Base-by-base conservation (phyloP, 2,888 invertebrate species). In the Sabatieria punctata region DNA sequence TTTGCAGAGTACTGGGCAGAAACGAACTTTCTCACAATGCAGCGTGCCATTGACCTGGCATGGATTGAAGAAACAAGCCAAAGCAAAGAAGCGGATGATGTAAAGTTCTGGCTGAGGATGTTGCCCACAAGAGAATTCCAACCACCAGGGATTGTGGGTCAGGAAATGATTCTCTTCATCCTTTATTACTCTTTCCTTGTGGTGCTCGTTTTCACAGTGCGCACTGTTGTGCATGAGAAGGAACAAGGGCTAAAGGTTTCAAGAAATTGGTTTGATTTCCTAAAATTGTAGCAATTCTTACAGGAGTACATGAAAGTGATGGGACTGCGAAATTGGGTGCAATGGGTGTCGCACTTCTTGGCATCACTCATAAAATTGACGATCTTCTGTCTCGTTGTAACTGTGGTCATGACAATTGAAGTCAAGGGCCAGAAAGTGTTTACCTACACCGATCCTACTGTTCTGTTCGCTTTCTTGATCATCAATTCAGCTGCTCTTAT, bases 281-380 rank as follows among this genome's bases (percentile, higher is more conserved):
- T n/a, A n/a, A n/a, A n/a, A n/a, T n/a, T n/a, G n/a, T n/a, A n/a
- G n/a, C n/a, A n/a, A n/a, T 27, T 19, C 1, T 27, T 65, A 26
- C 67, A 85, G n/a, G n/a, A n/a, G n/a, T n/a, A n/a, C n/a, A n/a
- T n/a, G n/a, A n/a, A n/a, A n/a, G n/a, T n/a, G n/a, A 85, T 85
- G 80, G 88, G 88, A 2, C 68, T 88, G 24, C 75, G 77, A 27
- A 78, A 78, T 45, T 83, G 81, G 79, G 68, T 85, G 53, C 80
- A 85, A 59, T 86, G 86, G 85, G 64, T 74, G 0, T 82, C 84
- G 1, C 85, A 85, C 83, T 85, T 83, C 65, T 70, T 78, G 38
- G 48, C 55, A 39, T 60, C 57, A 51, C 58, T 54, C 45, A 45
- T 55, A 24, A 60, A 60, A 36, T 43, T 60, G 22, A 46, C 54